Percentiles rank a stretch among this genome's conserved stretches.
Evolutionary conservation across 1,140 invertebrate genomes (phyloP).

Genomic region (Pseudomyrmex flavicornis): DNA sequence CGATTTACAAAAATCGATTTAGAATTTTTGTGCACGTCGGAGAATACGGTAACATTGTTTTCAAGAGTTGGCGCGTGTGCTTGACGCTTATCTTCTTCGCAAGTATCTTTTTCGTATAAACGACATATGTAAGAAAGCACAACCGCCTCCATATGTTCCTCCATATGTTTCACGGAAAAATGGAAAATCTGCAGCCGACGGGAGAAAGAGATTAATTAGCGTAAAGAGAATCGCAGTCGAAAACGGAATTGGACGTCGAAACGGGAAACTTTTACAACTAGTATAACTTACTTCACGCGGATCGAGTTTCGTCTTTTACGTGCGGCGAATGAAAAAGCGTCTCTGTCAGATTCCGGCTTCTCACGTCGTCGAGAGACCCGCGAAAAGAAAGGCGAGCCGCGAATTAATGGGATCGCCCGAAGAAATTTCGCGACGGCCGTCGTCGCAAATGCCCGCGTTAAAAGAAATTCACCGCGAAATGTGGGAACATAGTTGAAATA

Average conservation of each 20-base stretch:
- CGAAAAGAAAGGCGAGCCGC: slow-evolving; percentile 45
- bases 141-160: too few species aligned
- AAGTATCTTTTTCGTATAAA: too few species aligned
- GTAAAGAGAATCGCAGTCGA: background rate
- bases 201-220: background rate
- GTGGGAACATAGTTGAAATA: background rate
- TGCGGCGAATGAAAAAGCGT: slow-evolving; percentile 24
- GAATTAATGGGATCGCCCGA: slow-evolving; percentile 56
- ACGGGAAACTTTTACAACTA: slow-evolving; percentile 45
- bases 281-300: slow-evolving; percentile 32
- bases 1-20: background rate
- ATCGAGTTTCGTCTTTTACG: slow-evolving; percentile 14
- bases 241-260: slow-evolving; percentile 18
- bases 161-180: too few species aligned
- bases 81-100: too few species aligned
- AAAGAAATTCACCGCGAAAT: background rate
- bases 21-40: background rate
- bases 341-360: slow-evolving; percentile 38
- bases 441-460: slow-evolving; percentile 24
- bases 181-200: background rate
- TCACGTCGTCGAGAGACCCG: background rate
- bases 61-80: too few species aligned
- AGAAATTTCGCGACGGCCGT: slow-evolving; percentile 43
- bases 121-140: too few species aligned
- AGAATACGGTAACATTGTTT: too few species aligned